phyloP scores from a whole-genome alignment of 2,888 invertebrate genomes.

The Drosophila sordidula region DNA sequence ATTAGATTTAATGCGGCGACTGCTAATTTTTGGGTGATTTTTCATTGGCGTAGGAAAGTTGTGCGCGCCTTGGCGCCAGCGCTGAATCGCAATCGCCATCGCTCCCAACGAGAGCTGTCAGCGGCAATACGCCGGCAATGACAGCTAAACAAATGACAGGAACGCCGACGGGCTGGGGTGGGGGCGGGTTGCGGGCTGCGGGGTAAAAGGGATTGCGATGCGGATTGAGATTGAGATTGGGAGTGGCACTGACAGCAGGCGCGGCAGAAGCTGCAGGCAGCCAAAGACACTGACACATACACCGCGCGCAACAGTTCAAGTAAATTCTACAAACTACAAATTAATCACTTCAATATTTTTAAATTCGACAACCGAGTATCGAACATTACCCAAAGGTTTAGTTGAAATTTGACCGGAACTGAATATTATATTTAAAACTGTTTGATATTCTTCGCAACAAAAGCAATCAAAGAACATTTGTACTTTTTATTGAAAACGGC shows the following conservation, averaged over 20 bases:
- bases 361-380: no score
- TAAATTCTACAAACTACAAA: no score
- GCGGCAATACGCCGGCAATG: conserved; percentile 76
- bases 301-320: conserved; percentile 10
- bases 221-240: conserved; percentile 23
- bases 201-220: conserved; percentile 8
- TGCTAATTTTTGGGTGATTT: conserved; percentile 76
- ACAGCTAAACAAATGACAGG: conserved; percentile 80
- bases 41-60: conserved; percentile 57
- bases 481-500: no score
- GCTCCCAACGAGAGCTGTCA: conserved; percentile 62
- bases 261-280: conserved; percentile 37
- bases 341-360: no score
- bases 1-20: conserved; percentile 79
- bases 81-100: conserved; percentile 15
- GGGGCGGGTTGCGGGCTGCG: background rate
- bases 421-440: no score
- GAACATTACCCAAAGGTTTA: no score
- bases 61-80: conserved; percentile 59
- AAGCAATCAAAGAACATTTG: no score
- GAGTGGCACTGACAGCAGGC: conserved; percentile 48
- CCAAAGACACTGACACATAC: conserved; percentile 22
- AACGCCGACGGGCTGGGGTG: conserved; percentile 21
- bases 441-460: no score
- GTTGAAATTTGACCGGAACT: no score